Conservation (phyloP, 2,888 invertebrate genomes). For the Panzeria rudis region DNA sequence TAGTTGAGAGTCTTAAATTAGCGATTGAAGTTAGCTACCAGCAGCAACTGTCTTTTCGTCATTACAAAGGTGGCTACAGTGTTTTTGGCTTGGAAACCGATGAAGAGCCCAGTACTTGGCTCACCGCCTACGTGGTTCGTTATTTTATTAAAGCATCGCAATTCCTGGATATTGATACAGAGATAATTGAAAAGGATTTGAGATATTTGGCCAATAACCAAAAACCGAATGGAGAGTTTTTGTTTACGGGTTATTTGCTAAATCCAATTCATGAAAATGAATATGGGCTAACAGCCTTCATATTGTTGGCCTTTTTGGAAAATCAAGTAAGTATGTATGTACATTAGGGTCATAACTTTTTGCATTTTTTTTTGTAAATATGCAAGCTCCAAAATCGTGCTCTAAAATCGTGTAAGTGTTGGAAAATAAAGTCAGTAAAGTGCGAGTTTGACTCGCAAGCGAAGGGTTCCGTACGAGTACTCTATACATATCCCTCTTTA, state of each 20-base stretch:
- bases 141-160: slow-evolving; percentile 89
- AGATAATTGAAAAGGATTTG: slow-evolving; percentile 51
- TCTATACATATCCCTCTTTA: too few species aligned
- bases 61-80: slow-evolving; percentile 90
- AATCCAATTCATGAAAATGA: slow-evolving; percentile 86
- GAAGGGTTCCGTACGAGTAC: too few species aligned
- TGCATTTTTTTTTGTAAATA: slow-evolving; percentile 82
- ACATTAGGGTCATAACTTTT: too few species aligned
- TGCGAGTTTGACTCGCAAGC: too few species aligned
- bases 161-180: slow-evolving; percentile 85
- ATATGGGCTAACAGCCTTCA: slow-evolving; percentile 90
- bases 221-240: slow-evolving; percentile 40
- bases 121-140: slow-evolving; percentile 92
- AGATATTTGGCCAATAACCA: slow-evolving; percentile 44
- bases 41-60: slow-evolving; percentile 89
- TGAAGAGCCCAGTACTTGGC: slow-evolving; percentile 88
- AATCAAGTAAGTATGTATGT: slow-evolving; percentile 84
- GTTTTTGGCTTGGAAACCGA: slow-evolving; percentile 88
- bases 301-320: slow-evolving; percentile 89
- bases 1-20: slow-evolving; percentile 69
- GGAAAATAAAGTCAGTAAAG: too few species aligned
- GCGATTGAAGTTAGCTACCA: slow-evolving; percentile 87
- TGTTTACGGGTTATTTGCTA: slow-evolving; percentile 88
- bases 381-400: slow-evolving; percentile 86
- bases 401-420: too few species aligned